phyloP scores from a whole-genome alignment of 2,888 invertebrate genomes.

The Ptilodon capucinus region DNA sequence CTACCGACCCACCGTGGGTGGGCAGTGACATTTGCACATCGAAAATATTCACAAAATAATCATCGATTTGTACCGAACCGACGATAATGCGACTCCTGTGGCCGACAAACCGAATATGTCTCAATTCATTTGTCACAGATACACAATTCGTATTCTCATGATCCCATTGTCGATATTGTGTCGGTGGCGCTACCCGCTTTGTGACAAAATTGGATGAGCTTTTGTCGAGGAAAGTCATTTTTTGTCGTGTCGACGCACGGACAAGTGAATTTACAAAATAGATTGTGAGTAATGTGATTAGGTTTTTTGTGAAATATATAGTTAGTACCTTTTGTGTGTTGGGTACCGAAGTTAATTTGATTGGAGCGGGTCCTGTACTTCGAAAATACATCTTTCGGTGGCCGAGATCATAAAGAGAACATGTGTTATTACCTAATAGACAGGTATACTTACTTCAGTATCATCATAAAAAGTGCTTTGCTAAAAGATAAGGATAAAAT shows the following conservation, averaged over 20 bases:
- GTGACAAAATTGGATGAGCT: conserved; percentile 50
- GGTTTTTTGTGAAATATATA: conserved; percentile 15
- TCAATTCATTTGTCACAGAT: conserved; percentile 43
- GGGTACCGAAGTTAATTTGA: not conserved
- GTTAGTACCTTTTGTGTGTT: not conserved
- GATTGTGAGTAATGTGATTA: conserved; percentile 35
- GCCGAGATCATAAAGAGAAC: no score
- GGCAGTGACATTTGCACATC: conserved; percentile 34
- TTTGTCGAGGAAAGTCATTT: conserved; percentile 64
- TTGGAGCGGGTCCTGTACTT: not conserved
- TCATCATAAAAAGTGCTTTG: no score
- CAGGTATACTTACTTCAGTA: no score
- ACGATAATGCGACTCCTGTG: conserved; percentile 58
- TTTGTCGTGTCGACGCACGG: conserved; percentile 59
- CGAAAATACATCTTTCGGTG: not conserved
- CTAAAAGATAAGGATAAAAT: no score
- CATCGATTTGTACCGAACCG: conserved; percentile 34
- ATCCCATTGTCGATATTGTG: conserved; percentile 46
- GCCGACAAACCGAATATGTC: conserved; percentile 66
- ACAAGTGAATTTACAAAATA: conserved; percentile 49
- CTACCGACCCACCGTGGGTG: conserved; percentile 37
- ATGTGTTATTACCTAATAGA: no score
- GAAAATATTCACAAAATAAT: conserved; percentile 24
- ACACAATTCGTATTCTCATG: conserved; percentile 43
- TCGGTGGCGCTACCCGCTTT: conserved; percentile 73